Base-by-base conservation (phyloP, 2,113 vertebrate species). In the Tautogolabrus adspersus region DNA sequence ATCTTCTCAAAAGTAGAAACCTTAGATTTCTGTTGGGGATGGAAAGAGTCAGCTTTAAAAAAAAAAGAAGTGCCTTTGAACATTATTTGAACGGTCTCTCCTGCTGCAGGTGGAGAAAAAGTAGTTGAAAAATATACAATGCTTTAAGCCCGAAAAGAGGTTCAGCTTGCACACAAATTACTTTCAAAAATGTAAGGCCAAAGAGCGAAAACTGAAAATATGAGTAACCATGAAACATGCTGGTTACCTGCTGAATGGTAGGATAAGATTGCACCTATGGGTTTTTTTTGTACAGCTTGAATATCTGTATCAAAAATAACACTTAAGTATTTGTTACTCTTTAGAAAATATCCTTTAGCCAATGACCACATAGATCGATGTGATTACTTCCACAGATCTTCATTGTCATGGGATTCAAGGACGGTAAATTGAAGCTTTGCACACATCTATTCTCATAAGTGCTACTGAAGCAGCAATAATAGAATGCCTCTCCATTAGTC, bases 1-100 rank as follows among this genome's bases (percentile, higher is more conserved):
- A 99, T 99, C 87, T 99, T 99, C 92, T 99, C 98, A 75, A 98
- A 99, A 0, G 98, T 99, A 61, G 98, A 99, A 70, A 99, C 98
- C 90, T 97, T 97, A 42, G 98, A 99, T 95, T 97, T 99, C 98
- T 99, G 94, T 26, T 83, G 81, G 38, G 60, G 54, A 86, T 63
- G n/a, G 55, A 74, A 72, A 80, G 46, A 75, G 23, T 5, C 8
- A 0, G 15, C 23, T 66, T 75, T 19, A 22, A 47, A 67, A 44
- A 40, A 22, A 47, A 67, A 37, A 54, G 5, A 59, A 15, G n/a
- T 21, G 34, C 3, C 52, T 71, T 81, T 73, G 60, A 83, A 76
- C 49, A 26, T 57, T 13, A 74, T 70, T 87, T 63, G 54, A 67
- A 79, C 56, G 38, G 65, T 68, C 34, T 81, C 57, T 21, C 1